Base-by-base conservation (phyloP, 2,888 invertebrate genomes). In the Gymnosoma rotundatum region DNA sequence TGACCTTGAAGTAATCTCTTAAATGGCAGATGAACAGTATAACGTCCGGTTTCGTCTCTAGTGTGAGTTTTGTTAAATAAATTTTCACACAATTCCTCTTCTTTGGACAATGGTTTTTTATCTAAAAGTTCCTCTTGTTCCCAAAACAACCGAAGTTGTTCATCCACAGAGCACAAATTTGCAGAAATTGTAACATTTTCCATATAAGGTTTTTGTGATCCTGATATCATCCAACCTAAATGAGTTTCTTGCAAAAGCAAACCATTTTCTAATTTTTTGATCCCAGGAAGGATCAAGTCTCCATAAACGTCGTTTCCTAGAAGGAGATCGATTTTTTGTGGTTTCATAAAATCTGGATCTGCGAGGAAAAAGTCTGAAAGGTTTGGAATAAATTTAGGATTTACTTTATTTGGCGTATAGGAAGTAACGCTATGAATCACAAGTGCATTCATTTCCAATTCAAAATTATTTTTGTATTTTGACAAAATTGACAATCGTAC, bases 1-100 rank as follows among this genome's bases (percentile, higher is more conserved):
- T 48, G 45, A 3, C 64, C 48, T n/a, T 21, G 25, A 21, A 64
- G 12, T n/a, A 61, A 12, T 38, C 36, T 36, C 36, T 38, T 38
- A 58, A 60, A 60, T n/a, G n/a, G 38, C n/a, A 60, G 12, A 60
- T 18, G 8, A n/a, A 60, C 38, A 8, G 60, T 60, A 38, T 60
- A 60, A 18, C 38, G 36, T 10, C 60, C 60, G 4, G 3, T 38
- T n/a, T 60, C 18, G 36, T 38, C 32, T 2, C 32, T 14, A 14
- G 16, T 25, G 1, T 60, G 38, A 4, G 60, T 18, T 60, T n/a
- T 38, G 9, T 8, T 16, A 60, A 60, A 60, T 3, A 18, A 10
- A 18, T 60, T 60, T 38, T 36, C 60, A 38, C 60, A 60, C 1
- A 60, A 18, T 8, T 60, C 36, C 14, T 60, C 36, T 36, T 60